Percentiles rank a stretch among this genome's conserved stretches.
Conservation (phyloP, 2,797 vertebrate genomes). For the Spizella passerina region DNA sequence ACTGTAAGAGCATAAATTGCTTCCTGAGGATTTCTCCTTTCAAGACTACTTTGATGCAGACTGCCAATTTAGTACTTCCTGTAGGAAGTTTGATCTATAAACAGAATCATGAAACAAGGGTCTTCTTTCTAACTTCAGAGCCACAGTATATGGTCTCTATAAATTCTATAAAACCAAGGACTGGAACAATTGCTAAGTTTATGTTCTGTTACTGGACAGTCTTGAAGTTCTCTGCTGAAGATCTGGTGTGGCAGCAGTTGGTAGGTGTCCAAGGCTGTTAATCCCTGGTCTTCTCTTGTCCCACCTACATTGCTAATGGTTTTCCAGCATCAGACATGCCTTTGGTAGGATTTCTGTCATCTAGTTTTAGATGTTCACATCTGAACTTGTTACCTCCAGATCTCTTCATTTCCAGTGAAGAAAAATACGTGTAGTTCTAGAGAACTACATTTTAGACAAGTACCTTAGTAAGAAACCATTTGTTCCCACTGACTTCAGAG, state of each 20-base stretch:
- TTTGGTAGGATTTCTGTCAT: neutral
- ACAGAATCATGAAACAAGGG: neutral
- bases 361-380: neutral
- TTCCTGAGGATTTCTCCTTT: neutral
- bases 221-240: neutral
- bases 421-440: neutral
- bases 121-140: neutral
- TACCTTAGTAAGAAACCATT: neutral
- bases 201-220: neutral
- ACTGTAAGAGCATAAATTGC: neutral
- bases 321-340: neutral
- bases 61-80: neutral
- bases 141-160: neutral
- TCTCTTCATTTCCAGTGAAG: neutral
- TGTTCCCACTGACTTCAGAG: neutral
- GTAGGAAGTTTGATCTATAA: neutral
- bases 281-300: neutral
- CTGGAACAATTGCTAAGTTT: neutral
- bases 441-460: neutral
- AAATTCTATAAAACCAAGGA: neutral
- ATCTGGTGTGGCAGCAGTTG: neutral
- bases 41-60: neutral
- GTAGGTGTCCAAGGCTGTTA: neutral
- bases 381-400: neutral
- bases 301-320: neutral